A percentile compares a stretch with the other conserved stretches of the same genome.
Evolutionary conservation across 2,888 invertebrate genomes (phyloP).

Genomic region (Mythimna loreyi): DNA sequence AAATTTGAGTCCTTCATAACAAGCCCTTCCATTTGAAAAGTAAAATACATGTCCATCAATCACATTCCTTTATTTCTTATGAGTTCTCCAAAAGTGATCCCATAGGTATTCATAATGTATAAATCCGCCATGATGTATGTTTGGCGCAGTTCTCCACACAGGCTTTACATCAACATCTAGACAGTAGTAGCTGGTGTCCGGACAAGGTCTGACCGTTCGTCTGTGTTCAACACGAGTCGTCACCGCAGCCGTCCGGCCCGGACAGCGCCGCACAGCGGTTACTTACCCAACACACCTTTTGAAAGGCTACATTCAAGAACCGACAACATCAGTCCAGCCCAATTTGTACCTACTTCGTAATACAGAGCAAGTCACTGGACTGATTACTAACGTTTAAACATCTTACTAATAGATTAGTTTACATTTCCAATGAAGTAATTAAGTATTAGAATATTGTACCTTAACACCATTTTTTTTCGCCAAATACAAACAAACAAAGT

Average conservation of each 20-base stretch:
- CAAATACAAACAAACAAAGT: not conserved
- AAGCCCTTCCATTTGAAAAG: too few species aligned
- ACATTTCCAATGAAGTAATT: not conserved
- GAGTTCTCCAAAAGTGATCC: too few species aligned
- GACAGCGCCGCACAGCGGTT: slow-evolving; percentile 12
- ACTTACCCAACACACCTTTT: slow-evolving; percentile 19
- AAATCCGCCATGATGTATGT: too few species aligned
- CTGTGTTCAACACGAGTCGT: not conserved
- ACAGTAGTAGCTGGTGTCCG: not conserved
- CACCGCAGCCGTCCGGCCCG: not conserved
- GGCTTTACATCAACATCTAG: too few species aligned
- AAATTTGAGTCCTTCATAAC: too few species aligned
- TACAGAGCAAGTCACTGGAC: not conserved
- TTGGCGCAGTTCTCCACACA: too few species aligned
- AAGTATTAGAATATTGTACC: not conserved
- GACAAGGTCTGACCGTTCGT: too few species aligned
- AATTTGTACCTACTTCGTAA: slow-evolving; percentile 13
- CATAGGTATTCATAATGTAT: too few species aligned
- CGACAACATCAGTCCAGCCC: not conserved
- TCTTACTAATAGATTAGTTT: not conserved
- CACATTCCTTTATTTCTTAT: too few species aligned
- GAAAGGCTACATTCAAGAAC: slow-evolving; percentile 1
- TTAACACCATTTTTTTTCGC: not conserved
- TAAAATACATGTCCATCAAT: too few species aligned
- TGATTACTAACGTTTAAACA: not conserved